Evolutionary conservation across 2,797 vertebrate species (phyloP).

Genomic region (Linurgus olivaceus): DNA sequence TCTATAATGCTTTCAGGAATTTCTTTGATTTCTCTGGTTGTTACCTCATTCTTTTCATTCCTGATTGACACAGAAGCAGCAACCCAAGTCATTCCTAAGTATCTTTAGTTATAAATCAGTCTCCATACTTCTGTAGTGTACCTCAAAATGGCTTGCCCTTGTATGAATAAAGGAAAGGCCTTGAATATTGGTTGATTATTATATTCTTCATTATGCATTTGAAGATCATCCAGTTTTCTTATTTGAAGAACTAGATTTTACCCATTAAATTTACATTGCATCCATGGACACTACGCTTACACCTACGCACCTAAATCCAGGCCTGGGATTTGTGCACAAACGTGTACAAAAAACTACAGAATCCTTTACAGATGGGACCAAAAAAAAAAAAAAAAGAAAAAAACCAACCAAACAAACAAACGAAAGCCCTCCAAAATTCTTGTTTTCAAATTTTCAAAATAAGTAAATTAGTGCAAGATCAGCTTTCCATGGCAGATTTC

Average conservation of each 20-base stretch:
- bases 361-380: not conserved
- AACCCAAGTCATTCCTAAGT: not conserved
- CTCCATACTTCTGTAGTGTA: not conserved
- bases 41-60: constrained; percentile 31
- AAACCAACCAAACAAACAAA: no score
- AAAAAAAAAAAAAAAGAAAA: fast-evolving
- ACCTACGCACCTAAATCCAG: not conserved
- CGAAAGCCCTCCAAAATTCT: not conserved
- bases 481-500: not conserved
- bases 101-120: not conserved
- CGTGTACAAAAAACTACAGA: not conserved
- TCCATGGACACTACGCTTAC: not conserved
- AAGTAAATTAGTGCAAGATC: not conserved
- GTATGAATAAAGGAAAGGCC: not conserved
- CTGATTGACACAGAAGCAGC: not conserved
- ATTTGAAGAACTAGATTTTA: not conserved
- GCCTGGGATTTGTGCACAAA: not conserved
- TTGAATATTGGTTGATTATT: not conserved
- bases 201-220: not conserved
- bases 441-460: not conserved
- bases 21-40: constrained; percentile 58
- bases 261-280: not conserved
- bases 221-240: not conserved
- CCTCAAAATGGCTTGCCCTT: not conserved
- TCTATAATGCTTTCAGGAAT: constrained; percentile 69